Evolutionary conservation across 2,797 vertebrate species (phyloP).

Genomic region (Lepilemur ruficaudatus): DNA sequence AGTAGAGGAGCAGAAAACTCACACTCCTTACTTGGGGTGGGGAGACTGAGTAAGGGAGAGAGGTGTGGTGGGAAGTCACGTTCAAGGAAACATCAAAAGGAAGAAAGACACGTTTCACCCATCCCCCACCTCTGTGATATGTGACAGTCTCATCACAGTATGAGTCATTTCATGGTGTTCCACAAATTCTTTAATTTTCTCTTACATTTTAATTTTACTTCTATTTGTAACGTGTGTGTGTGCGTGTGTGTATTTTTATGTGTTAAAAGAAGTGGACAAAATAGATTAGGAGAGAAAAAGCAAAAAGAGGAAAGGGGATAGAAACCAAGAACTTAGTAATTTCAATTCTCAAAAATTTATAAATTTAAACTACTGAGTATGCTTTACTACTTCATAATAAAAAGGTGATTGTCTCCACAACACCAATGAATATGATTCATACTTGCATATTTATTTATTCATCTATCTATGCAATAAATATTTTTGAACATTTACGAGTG

Average conservation of each 20-base stretch:
- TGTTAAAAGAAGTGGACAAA: not conserved
- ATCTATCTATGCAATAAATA: not conserved
- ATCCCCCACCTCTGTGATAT: rapidly evolving
- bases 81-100: not conserved
- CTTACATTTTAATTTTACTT: not conserved
- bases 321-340: not conserved
- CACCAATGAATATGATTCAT: not conserved
- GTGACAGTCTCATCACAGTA: not conserved
- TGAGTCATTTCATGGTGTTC: not conserved
- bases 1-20: not conserved
- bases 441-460: not conserved
- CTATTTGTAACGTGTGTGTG: not conserved
- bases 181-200: not conserved
- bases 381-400: not conserved
- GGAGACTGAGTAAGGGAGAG: not conserved
- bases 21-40: not conserved
- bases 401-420: not conserved
- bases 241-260: not conserved
- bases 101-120: rapidly evolving
- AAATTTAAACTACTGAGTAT: not conserved
- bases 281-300: not conserved
- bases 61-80: rapidly evolving
- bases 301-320: not conserved
- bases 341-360: not conserved
- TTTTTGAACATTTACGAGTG: not conserved